These are phyloP conservation scores for Ichneumon xanthorius DNA, from an alignment of 2,888 invertebrate species.

Conservation along the genomic window DNA sequence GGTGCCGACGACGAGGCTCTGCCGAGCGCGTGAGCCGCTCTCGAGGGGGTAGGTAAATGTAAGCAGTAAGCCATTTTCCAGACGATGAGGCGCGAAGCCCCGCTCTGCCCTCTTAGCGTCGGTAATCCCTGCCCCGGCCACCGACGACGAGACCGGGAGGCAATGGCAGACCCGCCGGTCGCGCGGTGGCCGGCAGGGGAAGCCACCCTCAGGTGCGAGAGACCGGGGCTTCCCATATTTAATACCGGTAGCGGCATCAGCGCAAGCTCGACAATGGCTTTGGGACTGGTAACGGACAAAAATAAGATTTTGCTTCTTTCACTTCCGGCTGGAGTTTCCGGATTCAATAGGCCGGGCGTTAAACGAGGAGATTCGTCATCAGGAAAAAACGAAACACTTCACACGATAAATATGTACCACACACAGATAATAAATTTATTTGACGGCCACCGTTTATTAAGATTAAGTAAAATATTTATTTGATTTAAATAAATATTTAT, in stretches of 20 bases:
- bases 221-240: conserved; percentile 81
- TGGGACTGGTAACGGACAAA: not conserved
- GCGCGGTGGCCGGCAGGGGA: conserved; percentile 73
- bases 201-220: conserved; percentile 83
- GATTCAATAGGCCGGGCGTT: too few species aligned
- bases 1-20: conserved; percentile 58
- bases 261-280: not conserved
- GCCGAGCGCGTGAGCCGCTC: conserved; percentile 61
- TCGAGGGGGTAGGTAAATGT: conserved; percentile 80
- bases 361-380: too few species aligned
- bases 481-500: too few species aligned
- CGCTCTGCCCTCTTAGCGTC: conserved; percentile 80
- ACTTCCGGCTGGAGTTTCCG: not conserved
- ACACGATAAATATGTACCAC: too few species aligned
- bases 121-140: conserved; percentile 83
- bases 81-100: conserved; percentile 85
- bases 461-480: too few species aligned
- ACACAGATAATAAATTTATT: too few species aligned
- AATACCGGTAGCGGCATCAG: conserved; percentile 70
- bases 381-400: too few species aligned
- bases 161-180: conserved; percentile 30
- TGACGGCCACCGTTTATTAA: too few species aligned
- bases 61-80: conserved; percentile 85
- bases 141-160: conserved; percentile 66
- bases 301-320: not conserved